Base-by-base conservation (phyloP, 2,888 invertebrate genomes). In the Trypoxylon attenuatum region DNA sequence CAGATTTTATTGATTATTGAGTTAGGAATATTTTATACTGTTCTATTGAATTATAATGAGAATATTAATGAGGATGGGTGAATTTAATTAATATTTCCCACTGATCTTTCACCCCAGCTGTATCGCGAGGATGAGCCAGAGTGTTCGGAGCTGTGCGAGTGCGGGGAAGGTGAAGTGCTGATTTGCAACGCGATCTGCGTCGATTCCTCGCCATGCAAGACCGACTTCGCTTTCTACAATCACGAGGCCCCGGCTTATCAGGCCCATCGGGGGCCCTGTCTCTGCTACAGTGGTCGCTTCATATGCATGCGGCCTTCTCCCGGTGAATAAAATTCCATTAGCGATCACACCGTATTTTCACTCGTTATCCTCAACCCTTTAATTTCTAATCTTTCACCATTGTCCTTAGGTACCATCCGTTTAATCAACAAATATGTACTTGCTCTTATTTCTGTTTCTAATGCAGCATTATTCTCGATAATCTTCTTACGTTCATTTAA, bases 171-270 rank as follows among this genome's bases (percentile, higher is more conserved):
- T 0, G 91, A 90, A 81, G 92, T 93, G 77, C 90, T 96, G 70
- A 92, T 93, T 55, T 96, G 96, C 89, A 94, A 95, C 87, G 94
- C 95, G 78, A 93, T 96, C 72, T 96, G 96, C 88, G 94, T 96
- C 46, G 94, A 95, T 51, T 90, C 94, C 49, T 94, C 94, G 63
- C 94, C 95, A 1, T 96, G 96, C 88, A 94, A 95, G 77, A 95
- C 95, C 8, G 92, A 95, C 70, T 92, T 95, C 76, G 96, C 96
- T 49, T 94, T 94, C 88, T 96, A 96, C 89, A 94, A 94, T 82
- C 96, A 96, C 88, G 94, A 94, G 33, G 94, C 95, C 1, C 96
- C 96, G 5, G 94, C 95, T 54, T 96, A 95, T 88, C 95, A 95
- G 87, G 96, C 96, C 5, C 95, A 93, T 86, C 90, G 96, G 38